Evolutionary conservation across 2,113 vertebrate genomes (phyloP).

Genomic region (Cochlearius cochlearius): DNA sequence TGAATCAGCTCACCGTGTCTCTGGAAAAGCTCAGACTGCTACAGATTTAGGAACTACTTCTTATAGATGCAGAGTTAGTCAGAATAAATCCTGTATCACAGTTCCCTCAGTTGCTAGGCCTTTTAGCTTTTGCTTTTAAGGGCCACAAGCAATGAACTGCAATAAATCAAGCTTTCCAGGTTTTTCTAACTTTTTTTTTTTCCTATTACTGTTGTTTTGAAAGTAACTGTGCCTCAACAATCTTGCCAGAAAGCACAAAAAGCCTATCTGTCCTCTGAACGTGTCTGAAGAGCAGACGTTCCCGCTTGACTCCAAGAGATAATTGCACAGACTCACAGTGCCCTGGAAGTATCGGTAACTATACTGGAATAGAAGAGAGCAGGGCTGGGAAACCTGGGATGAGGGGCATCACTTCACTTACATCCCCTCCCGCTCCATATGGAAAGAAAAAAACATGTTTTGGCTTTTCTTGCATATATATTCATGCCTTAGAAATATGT

Average conservation of each 20-base stretch:
- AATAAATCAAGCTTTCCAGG: background rate
- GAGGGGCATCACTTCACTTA: background rate
- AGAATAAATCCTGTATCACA: constrained; percentile 9
- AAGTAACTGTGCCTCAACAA: background rate
- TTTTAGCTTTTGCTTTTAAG: constrained; percentile 11
- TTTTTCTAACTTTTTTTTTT: background rate
- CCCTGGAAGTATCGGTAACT: background rate
- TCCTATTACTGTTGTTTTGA: background rate
- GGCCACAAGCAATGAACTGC: background rate
- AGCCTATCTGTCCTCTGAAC: background rate
- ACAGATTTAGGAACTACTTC: background rate
- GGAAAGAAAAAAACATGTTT: background rate
- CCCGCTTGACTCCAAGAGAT: background rate
- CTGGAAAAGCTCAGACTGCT: background rate
- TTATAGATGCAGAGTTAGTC: constrained; percentile 32
- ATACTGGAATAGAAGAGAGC: fast-evolving
- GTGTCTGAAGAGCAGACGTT: background rate
- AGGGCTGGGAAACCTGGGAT: background rate
- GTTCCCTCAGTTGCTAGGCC: background rate
- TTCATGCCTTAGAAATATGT: background rate
- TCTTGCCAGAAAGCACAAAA: background rate
- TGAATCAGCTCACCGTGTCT: constrained; percentile 39
- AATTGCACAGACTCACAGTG: background rate
- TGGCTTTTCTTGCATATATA: background rate
- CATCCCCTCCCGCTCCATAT: background rate